Evolutionary conservation across 2,113 vertebrate species (phyloP).

Genomic region (Aepyceros melampus): DNA sequence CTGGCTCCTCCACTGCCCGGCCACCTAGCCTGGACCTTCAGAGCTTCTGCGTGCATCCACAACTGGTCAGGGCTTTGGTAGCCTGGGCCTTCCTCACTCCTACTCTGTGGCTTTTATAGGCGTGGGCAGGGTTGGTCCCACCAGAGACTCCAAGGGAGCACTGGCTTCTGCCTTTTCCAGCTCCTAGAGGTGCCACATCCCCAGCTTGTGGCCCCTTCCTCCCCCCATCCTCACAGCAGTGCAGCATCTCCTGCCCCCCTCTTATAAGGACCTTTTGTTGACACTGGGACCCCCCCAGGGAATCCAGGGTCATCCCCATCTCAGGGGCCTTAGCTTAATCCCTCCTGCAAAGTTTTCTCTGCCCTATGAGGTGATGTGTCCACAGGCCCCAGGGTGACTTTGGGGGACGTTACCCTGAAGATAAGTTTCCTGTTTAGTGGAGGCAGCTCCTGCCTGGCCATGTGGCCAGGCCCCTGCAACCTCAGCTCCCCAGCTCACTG

Average conservation of each 20-base stretch:
- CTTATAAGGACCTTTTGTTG: not conserved
- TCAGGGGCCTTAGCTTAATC: not conserved
- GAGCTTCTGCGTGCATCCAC: not conserved
- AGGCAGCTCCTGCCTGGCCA: not conserved
- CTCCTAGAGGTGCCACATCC: not conserved
- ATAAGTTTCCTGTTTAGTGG: not conserved
- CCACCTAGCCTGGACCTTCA: not conserved
- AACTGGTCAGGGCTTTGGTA: not conserved
- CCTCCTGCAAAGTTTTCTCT: not conserved
- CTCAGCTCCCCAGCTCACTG: not conserved
- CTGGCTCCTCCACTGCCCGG: not conserved
- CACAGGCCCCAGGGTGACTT: not conserved
- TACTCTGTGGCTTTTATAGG: not conserved
- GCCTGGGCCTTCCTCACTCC: not conserved
- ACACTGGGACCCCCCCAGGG: not conserved
- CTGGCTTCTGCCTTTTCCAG: fast-evolving
- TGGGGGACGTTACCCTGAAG: not conserved
- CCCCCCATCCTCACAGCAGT: not conserved
- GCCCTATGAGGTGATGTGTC: not conserved
- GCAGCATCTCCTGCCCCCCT: not conserved
- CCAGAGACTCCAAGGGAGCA: not conserved
- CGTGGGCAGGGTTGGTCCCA: not conserved
- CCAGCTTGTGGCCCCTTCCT: not conserved
- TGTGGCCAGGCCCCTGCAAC: not conserved
- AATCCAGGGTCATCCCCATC: not conserved